Percentiles rank a stretch among this genome's conserved stretches.
Conservation (phyloP, 2,797 vertebrate genomes). For the Gallinago nigripennis region DNA sequence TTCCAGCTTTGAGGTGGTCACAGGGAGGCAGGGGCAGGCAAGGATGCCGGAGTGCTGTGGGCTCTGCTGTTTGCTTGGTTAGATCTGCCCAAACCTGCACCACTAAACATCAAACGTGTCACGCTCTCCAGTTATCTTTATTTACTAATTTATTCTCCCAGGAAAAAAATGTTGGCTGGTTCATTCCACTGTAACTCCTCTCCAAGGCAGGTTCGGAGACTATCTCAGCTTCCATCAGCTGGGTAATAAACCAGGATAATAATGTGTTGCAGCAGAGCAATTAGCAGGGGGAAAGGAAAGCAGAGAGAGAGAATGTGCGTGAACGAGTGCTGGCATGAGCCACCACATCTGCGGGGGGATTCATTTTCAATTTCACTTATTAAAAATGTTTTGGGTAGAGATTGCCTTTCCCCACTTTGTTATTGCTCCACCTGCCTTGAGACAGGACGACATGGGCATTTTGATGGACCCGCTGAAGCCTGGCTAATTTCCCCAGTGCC, state of each 20-base stretch:
- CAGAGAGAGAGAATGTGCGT: background rate
- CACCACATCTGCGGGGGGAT: background rate
- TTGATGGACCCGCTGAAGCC: background rate
- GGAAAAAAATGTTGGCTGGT: background rate
- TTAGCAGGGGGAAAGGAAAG: background rate
- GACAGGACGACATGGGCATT: background rate
- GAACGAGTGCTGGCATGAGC: background rate
- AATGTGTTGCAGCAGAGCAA: background rate
- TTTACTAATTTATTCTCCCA: background rate
- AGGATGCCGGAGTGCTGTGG: background rate
- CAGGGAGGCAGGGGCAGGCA: background rate
- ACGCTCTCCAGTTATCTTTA: background rate
- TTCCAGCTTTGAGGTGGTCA: background rate
- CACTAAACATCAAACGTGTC: background rate
- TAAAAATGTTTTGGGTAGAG: background rate
- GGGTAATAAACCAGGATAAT: background rate
- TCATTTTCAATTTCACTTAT: slow-evolving; percentile 33
- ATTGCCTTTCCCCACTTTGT: background rate
- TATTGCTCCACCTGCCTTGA: background rate
- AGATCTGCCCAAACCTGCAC: background rate
- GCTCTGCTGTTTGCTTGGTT: background rate
- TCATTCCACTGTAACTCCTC: background rate
- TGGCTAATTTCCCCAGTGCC: background rate
- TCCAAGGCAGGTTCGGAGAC: background rate
- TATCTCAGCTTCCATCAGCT: background rate